Percentiles rank a stretch among this genome's conserved stretches.
Evolutionary conservation across 1,140 invertebrate genomes (phyloP).

Genomic region (Caligus rogercresseyi): DNA sequence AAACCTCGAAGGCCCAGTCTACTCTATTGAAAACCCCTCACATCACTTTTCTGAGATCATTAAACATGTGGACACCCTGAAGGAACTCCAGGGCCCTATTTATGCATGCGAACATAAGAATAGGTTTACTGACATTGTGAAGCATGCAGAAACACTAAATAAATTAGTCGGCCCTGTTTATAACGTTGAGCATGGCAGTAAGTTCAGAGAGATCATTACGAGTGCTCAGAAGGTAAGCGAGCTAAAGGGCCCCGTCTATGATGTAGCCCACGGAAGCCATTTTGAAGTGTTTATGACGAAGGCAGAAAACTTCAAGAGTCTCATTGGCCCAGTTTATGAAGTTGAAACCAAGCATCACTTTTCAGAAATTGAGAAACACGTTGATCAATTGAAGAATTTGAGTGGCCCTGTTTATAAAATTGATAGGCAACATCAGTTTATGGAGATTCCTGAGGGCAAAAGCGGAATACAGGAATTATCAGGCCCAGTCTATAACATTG

Average conservation of each 20-base stretch:
- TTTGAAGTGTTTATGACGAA: slow-evolving; percentile 15
- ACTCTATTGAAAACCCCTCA: slow-evolving; percentile 1
- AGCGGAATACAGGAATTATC: slow-evolving; percentile 2
- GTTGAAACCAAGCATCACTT: slow-evolving; percentile 16
- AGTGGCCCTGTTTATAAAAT: slow-evolving; percentile 16
- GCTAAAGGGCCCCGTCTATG: slow-evolving; percentile 17
- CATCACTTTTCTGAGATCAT: slow-evolving; percentile 16
- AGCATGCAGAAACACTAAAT: slow-evolving; percentile 17
- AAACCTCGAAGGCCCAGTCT: slow-evolving; percentile 14
- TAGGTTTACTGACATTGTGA: slow-evolving; percentile 10
- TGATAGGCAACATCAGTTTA: slow-evolving; percentile 14
- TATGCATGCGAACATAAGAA: slow-evolving; percentile 12
- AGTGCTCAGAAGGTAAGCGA: slow-evolving; percentile 17
- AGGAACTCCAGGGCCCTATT: slow-evolving; percentile 12
- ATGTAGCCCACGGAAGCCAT: slow-evolving; percentile 11
- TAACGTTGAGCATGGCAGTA: slow-evolving; percentile 9
- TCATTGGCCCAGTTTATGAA: slow-evolving; percentile 17
- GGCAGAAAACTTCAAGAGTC: slow-evolving; percentile 12
- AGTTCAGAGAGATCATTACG: slow-evolving; percentile 12
- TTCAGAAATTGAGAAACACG: slow-evolving; percentile 5
- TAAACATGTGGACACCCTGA: slow-evolving; percentile 6
- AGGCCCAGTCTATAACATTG: slow-evolving; percentile 17
- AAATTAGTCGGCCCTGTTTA: slow-evolving; percentile 16
- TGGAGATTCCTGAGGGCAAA: slow-evolving; percentile 3
- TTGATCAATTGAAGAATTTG: slow-evolving; percentile 7